These are phyloP conservation scores for Phallusia fumigata DNA, from an alignment of 23 tunicate genomes.

Conservation along the genomic window DNA sequence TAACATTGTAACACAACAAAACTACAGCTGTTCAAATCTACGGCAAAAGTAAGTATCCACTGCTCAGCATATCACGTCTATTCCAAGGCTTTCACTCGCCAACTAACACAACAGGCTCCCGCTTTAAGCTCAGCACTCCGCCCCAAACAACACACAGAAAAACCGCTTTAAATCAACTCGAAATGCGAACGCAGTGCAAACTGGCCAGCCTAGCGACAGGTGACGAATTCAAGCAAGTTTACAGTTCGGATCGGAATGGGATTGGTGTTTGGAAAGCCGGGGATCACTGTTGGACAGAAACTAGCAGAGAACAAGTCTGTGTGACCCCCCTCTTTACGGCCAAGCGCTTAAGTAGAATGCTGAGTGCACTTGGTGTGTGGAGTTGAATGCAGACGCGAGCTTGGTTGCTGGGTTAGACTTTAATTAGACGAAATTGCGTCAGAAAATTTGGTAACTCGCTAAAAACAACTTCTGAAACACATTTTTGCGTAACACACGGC, in stretches of 20 bases:
- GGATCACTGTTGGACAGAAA: neutral
- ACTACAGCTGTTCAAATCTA: too few species aligned
- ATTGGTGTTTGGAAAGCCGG: neutral
- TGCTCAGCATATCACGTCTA: too few species aligned
- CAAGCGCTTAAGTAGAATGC: neutral
- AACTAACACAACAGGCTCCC: too few species aligned
- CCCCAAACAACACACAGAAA: neutral
- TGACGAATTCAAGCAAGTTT: neutral
- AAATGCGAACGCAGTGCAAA: neutral
- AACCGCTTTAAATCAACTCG: neutral
- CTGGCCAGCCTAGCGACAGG: conserved; percentile 1
- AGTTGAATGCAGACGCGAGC: neutral
- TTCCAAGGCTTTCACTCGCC: too few species aligned
- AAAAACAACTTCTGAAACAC: too few species aligned
- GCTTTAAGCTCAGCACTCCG: too few species aligned
- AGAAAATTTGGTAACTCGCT: too few species aligned
- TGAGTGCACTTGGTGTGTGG: neutral
- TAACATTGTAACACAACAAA: too few species aligned
- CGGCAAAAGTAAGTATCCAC: too few species aligned
- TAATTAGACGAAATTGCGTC: too few species aligned
- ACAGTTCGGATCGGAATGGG: neutral
- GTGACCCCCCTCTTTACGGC: neutral
- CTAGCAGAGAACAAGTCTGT: neutral
- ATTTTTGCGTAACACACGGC: too few species aligned
- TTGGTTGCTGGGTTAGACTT: too few species aligned